phyloP scores from a whole-genome alignment of 2,797 vertebrate genomes.

The Sebastes glaucus region DNA sequence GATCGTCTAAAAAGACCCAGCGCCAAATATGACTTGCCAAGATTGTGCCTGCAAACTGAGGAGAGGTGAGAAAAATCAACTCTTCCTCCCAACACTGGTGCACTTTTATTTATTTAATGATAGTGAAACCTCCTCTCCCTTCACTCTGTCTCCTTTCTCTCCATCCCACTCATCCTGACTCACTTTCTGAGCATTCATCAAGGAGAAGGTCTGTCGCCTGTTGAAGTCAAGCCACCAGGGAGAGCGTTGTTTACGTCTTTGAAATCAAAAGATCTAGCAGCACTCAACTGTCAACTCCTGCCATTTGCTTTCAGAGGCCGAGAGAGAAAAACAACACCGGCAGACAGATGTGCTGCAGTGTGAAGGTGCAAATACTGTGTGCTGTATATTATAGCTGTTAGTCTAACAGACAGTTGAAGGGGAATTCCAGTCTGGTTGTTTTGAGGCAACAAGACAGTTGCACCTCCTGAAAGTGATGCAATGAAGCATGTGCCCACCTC shows the following conservation, averaged over 20 bases:
- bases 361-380: conserved; percentile 14
- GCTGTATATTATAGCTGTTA: background rate
- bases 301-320: conserved; percentile 21
- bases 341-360: conserved; percentile 6
- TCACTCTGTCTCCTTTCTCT: conserved; percentile 3
- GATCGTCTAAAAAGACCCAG: background rate
- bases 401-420: conserved; percentile 10
- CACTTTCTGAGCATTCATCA: conserved; percentile 16
- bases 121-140: background rate
- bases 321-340: background rate
- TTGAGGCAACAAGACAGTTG: background rate
- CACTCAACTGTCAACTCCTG: conserved; percentile 15
- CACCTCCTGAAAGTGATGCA: background rate
- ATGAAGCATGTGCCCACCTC: background rate
- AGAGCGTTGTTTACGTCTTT: conserved; percentile 40
- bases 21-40: background rate
- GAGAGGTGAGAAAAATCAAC: background rate
- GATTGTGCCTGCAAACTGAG: background rate
- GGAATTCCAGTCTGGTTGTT: conserved; percentile 37
- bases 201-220: conserved; percentile 14
- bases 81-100: background rate
- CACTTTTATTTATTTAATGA: conserved; percentile 5
- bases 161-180: conserved; percentile 46
- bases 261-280: conserved; percentile 21
- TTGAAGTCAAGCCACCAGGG: conserved; percentile 24